phyloP scores from a whole-genome alignment of 1,140 invertebrate species.

The Aporrectodea caliginosa region DNA sequence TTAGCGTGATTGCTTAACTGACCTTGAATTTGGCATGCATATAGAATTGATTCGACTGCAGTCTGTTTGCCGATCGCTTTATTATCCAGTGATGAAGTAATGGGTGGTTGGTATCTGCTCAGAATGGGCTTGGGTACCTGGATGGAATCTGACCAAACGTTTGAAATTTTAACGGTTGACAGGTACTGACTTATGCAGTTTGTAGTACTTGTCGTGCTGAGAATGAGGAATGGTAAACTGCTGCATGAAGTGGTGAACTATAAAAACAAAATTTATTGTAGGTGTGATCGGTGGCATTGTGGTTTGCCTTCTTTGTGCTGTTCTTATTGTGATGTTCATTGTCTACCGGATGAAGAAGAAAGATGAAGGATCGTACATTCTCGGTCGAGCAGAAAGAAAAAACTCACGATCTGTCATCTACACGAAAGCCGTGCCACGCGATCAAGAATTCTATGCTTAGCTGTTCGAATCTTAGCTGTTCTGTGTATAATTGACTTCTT shows the following conservation, averaged over 20 bases:
- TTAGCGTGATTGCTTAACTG: too few species aligned
- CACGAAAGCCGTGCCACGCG: not conserved
- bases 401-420: not conserved
- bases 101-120: not conserved
- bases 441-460: constrained; percentile 3
- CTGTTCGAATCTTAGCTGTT: not conserved
- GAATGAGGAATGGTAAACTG: too few species aligned
- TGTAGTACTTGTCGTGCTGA: too few species aligned
- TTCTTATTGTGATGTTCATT: constrained; percentile 98
- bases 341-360: constrained; percentile 99
- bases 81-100: not conserved
- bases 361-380: constrained; percentile 95
- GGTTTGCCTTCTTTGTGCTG: constrained; percentile 91
- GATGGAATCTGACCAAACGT: not conserved
- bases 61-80: too few species aligned
- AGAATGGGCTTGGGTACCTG: not conserved
- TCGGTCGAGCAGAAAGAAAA: constrained; percentile 58
- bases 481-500: too few species aligned
- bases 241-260: too few species aligned
- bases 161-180: too few species aligned
- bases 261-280: constrained; percentile 49
- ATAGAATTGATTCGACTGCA: too few species aligned
- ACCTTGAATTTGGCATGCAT: too few species aligned
- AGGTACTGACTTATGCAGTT: too few species aligned
- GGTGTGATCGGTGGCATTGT: constrained; percentile 97